Evolutionary conservation across 2,113 vertebrate species (phyloP).

Genomic region (Dryoscopus gambensis): DNA sequence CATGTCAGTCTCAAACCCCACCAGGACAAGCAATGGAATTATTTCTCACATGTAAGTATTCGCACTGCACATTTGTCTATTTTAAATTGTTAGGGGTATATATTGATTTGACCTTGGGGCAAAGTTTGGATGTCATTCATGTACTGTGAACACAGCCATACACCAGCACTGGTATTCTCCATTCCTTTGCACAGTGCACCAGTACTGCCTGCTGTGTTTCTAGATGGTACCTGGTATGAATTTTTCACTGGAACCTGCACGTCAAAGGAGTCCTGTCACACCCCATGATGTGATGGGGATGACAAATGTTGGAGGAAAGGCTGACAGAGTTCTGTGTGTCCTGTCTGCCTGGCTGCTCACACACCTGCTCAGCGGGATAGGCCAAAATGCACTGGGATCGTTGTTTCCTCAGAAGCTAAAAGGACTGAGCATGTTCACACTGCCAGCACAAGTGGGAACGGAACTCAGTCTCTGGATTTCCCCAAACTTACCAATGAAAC

Average conservation of each 20-base stretch:
- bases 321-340: background rate
- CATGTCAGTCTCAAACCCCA: background rate
- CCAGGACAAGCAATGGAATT: background rate
- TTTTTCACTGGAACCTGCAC: background rate
- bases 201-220: background rate
- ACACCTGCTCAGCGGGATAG: background rate
- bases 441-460: background rate
- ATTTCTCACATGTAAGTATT: background rate
- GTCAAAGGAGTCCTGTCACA: background rate
- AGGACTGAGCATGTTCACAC: background rate
- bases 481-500: background rate
- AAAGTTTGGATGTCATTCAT: background rate
- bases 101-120: background rate
- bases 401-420: background rate
- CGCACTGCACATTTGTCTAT: background rate
- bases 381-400: background rate
- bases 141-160: background rate
- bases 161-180: background rate
- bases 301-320: background rate
- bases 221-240: background rate
- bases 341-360: background rate
- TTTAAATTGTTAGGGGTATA: background rate
- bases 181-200: background rate
- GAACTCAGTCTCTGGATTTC: background rate
- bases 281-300: accelerated